Evolutionary conservation across 2,888 invertebrate species (phyloP), one percentile per base, ranked within the genome.

Genomic region (Tholera decimalis): DNA sequence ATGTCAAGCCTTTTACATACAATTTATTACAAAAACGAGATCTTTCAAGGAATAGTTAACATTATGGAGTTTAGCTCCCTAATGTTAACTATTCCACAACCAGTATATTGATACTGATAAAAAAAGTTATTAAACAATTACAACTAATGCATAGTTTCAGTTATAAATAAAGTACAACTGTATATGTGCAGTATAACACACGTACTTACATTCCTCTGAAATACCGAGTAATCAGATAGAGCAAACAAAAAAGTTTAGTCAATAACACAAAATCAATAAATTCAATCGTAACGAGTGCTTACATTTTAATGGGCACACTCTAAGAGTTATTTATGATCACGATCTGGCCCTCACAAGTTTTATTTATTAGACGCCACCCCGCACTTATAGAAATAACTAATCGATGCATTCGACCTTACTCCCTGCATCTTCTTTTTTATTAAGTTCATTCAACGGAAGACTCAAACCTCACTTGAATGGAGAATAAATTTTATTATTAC

Each of bases 291-390:
- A 88, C 82, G 84, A 85, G 88, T 89, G 89, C 91, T 92, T 92
- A 92, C 89, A 90, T 88, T 90, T 90, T 90, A 91, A 91, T 91
- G 83, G 90, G 82, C 78, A 86, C 87, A 88, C 88, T 88, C 85
- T 84, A 64, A 22, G 83, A 80, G 81, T 85, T 88, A 90, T 91
- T 91, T 90, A 91, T 84, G 88, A 84, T 78, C 85, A 75, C 85
- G 80, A 84, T 86, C 83, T 87, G 79, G 88, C 88, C 89, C 89
- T 89, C 88, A 88, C 89, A 79, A 83, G 77, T 71, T 82, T 86
- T 85, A 90, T 89, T 88, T 89, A 91, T 88, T 83, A 72, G 82
- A 81, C 82, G 78, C 83, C 85, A 83, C 44, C 64, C 77, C 72
- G 67, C 67, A 61, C 51, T 73, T 66, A 80, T 51, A 67, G 18